Base-by-base conservation (phyloP, 53 echinoderm and acorn worm species). In the Pentamera pediparva region DNA sequence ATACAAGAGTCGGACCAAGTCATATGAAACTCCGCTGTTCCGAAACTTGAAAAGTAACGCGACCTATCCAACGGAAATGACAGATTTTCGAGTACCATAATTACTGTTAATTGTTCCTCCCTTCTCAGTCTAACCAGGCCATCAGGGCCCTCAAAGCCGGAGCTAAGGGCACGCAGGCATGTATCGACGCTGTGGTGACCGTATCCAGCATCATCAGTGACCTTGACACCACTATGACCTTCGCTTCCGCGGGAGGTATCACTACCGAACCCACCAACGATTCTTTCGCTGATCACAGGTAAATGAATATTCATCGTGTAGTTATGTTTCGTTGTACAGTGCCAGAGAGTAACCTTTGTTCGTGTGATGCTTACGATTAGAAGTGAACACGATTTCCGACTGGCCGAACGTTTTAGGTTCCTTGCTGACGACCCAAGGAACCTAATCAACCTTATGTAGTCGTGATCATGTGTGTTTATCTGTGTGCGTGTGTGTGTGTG, bases 161-260 rank as follows among this genome's bases (percentile, higher is more conserved):
- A 12, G 89, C 94, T n/a, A 87, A 89, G 15, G 94, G 94, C 30
- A 94, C 87, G 39, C 94, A 94, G 69, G 94, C 94, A 3, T 94
- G 94, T 64, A 94, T 94, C 76, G 89, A 94, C 51, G 94, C 94
- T 2, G 89, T 84, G 21, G 90, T 89, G 54, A 89, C 89, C 1
- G 94, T 94, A 45, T 90, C 94, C 5, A 87, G 90, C 34, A 94
- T 94, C 69, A 90, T 94, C 30, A 90, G 94, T 47, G 94, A 94
- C 48, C 78, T 94, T 19, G 94, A 94, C 56, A 94, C 94, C 22
- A 90, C 89, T 30, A 94, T 94, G 51, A 94, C 90, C 81, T 94
- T 94, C 85, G 94, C 94, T 28, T 87, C 94, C 6, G 94, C 87
- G 35, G 94, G 94, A 20, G 90, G 90, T 1, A 82, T 94, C 15